Evolutionary conservation across 2,888 invertebrate genomes (phyloP).

Genomic region (Alitta virens): DNA sequence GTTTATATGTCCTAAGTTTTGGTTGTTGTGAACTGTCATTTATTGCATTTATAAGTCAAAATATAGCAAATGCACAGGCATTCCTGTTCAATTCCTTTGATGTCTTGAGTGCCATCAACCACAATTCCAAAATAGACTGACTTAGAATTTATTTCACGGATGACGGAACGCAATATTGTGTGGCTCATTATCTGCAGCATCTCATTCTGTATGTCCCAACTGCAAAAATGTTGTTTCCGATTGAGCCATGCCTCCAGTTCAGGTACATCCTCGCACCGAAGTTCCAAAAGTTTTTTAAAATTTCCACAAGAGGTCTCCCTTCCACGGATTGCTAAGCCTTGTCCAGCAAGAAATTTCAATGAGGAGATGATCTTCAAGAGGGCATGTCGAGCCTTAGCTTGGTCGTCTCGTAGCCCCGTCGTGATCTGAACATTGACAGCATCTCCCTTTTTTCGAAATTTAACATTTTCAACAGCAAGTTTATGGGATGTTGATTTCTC

Average conservation of each 20-base stretch:
- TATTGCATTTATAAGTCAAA: no score
- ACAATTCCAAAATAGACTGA: neutral
- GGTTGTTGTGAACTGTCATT: no score
- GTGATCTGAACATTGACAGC: neutral
- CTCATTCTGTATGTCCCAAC: no score
- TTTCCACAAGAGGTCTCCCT: neutral
- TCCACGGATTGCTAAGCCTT: neutral
- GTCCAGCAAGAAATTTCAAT: neutral
- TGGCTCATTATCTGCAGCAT: no score
- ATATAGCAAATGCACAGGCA: neutral
- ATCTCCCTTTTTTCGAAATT: no score
- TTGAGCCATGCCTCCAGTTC: no score
- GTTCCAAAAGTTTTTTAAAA: no score
- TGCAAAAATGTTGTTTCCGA: no score
- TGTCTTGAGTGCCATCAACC: constrained; percentile 4
- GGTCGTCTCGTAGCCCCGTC: neutral
- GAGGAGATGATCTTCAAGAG: neutral
- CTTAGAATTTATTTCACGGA: neutral
- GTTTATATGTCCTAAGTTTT: no score
- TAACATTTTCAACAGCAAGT: no score
- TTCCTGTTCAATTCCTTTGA: constrained; percentile 1
- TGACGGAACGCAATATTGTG: neutral
- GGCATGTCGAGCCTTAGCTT: neutral
- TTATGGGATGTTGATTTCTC: neutral
- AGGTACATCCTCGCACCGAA: no score